Percentiles rank a stretch among this genome's conserved stretches.
Evolutionary conservation across 2,888 invertebrate genomes (phyloP).

Genomic region (Pseudeuparius sepicola): DNA sequence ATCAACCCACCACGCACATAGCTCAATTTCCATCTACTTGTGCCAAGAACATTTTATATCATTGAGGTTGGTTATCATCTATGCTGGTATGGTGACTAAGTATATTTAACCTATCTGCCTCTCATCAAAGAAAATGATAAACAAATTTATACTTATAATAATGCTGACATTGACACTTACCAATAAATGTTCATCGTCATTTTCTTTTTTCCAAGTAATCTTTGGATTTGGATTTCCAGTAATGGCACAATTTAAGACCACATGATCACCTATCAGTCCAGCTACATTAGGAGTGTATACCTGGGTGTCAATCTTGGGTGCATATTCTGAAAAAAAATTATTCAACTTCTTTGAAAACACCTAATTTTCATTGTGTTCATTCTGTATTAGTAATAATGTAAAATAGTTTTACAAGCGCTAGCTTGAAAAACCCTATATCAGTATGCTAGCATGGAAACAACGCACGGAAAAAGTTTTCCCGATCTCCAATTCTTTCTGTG

Average conservation of each 20-base stretch:
- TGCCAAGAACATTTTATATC: too few species aligned
- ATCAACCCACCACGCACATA: too few species aligned
- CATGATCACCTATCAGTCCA: slow-evolving; percentile 62
- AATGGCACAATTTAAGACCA: slow-evolving; percentile 63
- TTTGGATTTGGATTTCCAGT: slow-evolving; percentile 68
- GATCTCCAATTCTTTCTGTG: too few species aligned
- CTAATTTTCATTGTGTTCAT: not conserved
- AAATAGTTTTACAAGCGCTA: too few species aligned
- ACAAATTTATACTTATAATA: too few species aligned
- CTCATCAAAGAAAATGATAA: too few species aligned
- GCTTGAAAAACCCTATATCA: too few species aligned
- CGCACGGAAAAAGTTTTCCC: too few species aligned
- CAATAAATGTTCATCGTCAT: slow-evolving; percentile 48
- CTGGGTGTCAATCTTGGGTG: slow-evolving; percentile 36
- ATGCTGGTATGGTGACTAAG: slow-evolving; percentile 7
- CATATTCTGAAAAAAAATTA: slow-evolving; percentile 28
- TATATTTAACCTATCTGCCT: slow-evolving; percentile 1
- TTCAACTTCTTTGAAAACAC: not conserved
- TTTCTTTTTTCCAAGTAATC: slow-evolving; percentile 67
- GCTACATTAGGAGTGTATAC: slow-evolving; percentile 49
- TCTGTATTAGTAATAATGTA: not conserved
- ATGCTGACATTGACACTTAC: too few species aligned
- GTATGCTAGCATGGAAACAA: too few species aligned
- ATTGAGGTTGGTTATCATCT: too few species aligned
- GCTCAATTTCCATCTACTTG: too few species aligned